Base-by-base conservation (phyloP, 2,113 vertebrate species). In the Steatornis caripensis region DNA sequence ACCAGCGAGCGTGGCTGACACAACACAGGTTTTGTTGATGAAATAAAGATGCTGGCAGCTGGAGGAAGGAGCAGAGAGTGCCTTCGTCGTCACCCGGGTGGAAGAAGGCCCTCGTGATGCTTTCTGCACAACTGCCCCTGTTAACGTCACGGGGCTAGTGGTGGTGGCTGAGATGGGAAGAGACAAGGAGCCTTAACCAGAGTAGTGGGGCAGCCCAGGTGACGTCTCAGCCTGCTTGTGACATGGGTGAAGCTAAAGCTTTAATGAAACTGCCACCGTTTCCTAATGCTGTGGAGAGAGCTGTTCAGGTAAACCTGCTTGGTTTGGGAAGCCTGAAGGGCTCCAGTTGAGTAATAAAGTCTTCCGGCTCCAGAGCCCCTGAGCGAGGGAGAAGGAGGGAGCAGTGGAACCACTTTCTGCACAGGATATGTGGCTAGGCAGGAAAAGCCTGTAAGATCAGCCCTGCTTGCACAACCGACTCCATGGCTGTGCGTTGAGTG, bases 361-460 rank as follows among this genome's bases (percentile, higher is more conserved):
- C 45, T 88, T 85, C 68, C 75, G 79, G 62, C 55, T 18, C 37
- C 5, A 3, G 27, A 70, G 69, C 83, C 65, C 39, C 68, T 46
- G 69, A 96, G 84, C 48, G 1, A 84, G 65, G 74, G 90, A 96
- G 89, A n/a, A n/a, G n/a, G 41, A 43, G 41, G 41, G 41, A 43
- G 41, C 71, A 84, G 54, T 66, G 48, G 72, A 95, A n/a, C 29
- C 53, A 62, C 94, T 95, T 92, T 94, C 78, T 94, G 81, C 51
- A 62, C 81, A 83, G 90, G 29, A n/a, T 70, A 53, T 34, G 51
- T 91, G 91, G 69, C 57, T 55, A 20, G 84, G 82, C 85, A 91
- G 66, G 95, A 97, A 93, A 96, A 95, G 74, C 95, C 70, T 96
- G 93, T 93, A 92, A 76, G 92, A 64, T 94, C 71, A 68, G 90